Base-by-base conservation (phyloP, 2,888 invertebrate species). In the Watsonalla cultraria region DNA sequence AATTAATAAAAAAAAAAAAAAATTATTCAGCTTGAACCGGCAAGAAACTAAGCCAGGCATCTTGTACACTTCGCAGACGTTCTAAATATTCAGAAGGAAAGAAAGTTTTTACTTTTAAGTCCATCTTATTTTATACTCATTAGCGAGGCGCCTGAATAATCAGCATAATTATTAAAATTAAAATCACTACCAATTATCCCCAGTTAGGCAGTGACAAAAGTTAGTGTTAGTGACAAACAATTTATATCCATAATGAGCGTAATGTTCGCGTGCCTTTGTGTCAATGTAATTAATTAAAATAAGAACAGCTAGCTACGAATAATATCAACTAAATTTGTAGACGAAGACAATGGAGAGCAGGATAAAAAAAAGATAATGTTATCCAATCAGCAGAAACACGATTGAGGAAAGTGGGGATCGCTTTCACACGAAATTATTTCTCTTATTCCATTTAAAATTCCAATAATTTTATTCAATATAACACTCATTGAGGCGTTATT, bases 231-330 rank as follows among this genome's bases (percentile, higher is more conserved):
- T 48, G 13, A 35, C 14, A 49, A 46, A 46, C 9, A 46, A 54
- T 54, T 42, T 54, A 50, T 50, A 35, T 50, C 37, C 46, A 24
- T 46, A 54, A 54, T 59, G 48, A 62, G 55, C 54, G 50, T 34
- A 58, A 54, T 52, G 57, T 62, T 54, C 50, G 58, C 56, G 53
- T 51, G 53, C 56, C 64, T 68, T 72, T 75, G 65, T 70, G 58
- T 45, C 52, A 52, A 56, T 50, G 55, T 63, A 68, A 73, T 73
- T 73, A 74, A 75, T 74, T 69, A 71, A 62, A 72, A 63, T 48
- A 59, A 51, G 46, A 47, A 59, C 61, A 64, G 63, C 68, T 64
- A 56, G 61, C 54, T 52, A 57, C 51, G 51, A 56, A 55, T 51
- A 56, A 51, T 55, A 55, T 57, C 47, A 37, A 37, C 37, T 7